phyloP scores from a whole-genome alignment of 2,113 vertebrate species.

The Phalacrocorax brasilianus region DNA sequence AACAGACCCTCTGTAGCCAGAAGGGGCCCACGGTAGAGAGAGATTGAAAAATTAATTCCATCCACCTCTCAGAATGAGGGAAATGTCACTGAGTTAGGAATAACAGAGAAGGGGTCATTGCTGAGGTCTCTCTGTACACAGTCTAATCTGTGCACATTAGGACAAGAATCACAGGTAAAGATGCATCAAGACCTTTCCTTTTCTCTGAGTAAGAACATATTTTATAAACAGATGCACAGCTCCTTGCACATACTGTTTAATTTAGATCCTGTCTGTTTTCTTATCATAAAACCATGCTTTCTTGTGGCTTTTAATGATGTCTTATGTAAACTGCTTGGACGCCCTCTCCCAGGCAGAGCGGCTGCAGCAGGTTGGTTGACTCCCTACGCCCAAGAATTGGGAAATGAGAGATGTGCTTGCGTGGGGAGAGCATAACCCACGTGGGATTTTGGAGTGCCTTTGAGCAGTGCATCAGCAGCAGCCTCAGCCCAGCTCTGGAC shows the following conservation, averaged over 20 bases:
- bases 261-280: background rate
- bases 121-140: rapidly evolving
- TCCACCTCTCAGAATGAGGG: background rate
- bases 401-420: background rate
- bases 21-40: background rate
- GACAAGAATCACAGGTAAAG: background rate
- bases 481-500: background rate
- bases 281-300: background rate
- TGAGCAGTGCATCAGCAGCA: rapidly evolving
- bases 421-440: background rate
- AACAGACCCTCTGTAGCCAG: background rate
- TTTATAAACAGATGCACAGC: background rate
- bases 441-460: background rate
- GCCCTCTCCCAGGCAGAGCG: background rate
- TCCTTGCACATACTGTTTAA: background rate
- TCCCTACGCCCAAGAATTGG: rapidly evolving
- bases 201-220: background rate
- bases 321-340: background rate
- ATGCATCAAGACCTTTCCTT: background rate
- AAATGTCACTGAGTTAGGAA: constrained; percentile 2
- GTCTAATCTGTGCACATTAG: background rate
- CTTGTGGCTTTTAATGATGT: background rate
- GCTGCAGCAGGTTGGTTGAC: background rate
- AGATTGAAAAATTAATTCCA: constrained; percentile 43
- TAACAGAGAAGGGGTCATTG: background rate